These are phyloP conservation scores for Dendrolimus pini DNA, from an alignment of 2,888 invertebrate species.

Conservation along the genomic window DNA sequence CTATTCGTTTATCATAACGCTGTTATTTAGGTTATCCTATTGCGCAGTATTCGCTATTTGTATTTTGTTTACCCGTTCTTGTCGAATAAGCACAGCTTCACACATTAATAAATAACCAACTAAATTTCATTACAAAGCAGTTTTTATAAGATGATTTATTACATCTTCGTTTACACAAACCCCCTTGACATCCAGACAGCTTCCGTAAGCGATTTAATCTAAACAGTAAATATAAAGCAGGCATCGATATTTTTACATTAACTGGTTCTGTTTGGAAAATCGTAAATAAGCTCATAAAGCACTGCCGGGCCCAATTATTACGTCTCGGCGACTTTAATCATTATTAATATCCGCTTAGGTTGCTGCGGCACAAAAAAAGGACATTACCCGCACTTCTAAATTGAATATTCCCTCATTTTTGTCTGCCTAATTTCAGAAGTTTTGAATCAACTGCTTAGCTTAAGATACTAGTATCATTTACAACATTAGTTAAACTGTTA, in stretches of 20 bases:
- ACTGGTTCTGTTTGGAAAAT: constrained; percentile 38
- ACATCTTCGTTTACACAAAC: constrained; percentile 34
- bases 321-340: constrained; percentile 52
- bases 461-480: no score
- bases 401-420: constrained; percentile 15
- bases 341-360: constrained; percentile 48
- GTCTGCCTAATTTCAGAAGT: constrained; percentile 8
- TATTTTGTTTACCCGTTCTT: not conserved
- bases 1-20: constrained; percentile 14
- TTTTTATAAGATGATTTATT: not conserved
- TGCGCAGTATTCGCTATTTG: not conserved
- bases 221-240: constrained; percentile 39
- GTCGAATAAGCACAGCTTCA: not conserved
- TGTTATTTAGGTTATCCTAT: not conserved
- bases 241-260: constrained; percentile 44
- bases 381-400: constrained; percentile 23
- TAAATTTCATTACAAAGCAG: not conserved
- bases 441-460: constrained; percentile 3
- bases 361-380: constrained; percentile 26
- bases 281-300: constrained; percentile 60
- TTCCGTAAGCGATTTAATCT: not conserved
- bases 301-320: constrained; percentile 55
- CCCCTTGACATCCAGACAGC: constrained; percentile 1
- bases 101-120: not conserved
- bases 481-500: no score